Evolutionary conservation across 2,113 vertebrate genomes (phyloP), one percentile per base, ranked within the genome.

Genomic region (Syngnathus typhle): DNA sequence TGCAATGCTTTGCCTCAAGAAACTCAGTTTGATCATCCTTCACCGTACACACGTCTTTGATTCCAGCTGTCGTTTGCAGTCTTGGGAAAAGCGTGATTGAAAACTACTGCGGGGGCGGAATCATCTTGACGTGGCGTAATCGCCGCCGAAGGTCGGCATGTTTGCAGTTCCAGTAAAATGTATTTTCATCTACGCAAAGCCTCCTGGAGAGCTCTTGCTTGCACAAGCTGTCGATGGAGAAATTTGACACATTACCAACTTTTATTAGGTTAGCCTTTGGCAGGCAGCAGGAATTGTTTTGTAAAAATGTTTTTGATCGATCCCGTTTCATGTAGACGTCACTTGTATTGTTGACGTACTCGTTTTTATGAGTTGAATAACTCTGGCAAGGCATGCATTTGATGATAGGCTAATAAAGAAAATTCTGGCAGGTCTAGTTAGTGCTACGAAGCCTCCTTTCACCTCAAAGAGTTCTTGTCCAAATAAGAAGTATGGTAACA

Each of bases 41-140:
- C 84, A 82, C 68, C 55, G 65, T 74, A 78, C 76, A 85, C 71
- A 82, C 85, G 82, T 86, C 82, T 83, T 83, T 80, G 74, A 81
- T 74, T 69, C 32, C 16, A 73, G 83, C 76, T 80, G 77, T 76
- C 63, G 79, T 79, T 87, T 83, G 81, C 76, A 65, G 76, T 81
- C 68, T 72, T 75, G 76, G 76, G 81, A 58, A 79, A 55, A 1
- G 49, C 65, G 70, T 71, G 72, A 78, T 56, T 83, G 6, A 19
- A 68, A 55, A 67, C 47, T 51, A 27, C 49, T 63, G 59, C 19
- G 37, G 60, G 59, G 65, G 64, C 15, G 64, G 70, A 46, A 51
- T 72, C 44, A 56, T 75, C 78, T 72, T 58, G 64, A 65, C 52
- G 74, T 79, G 44, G 67, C 64, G 69, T 74, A 77, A 77, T 82